These are phyloP conservation scores for Neoscelio sp. DNA, from an alignment of 2,888 invertebrate genomes.

Conservation along the genomic window DNA sequence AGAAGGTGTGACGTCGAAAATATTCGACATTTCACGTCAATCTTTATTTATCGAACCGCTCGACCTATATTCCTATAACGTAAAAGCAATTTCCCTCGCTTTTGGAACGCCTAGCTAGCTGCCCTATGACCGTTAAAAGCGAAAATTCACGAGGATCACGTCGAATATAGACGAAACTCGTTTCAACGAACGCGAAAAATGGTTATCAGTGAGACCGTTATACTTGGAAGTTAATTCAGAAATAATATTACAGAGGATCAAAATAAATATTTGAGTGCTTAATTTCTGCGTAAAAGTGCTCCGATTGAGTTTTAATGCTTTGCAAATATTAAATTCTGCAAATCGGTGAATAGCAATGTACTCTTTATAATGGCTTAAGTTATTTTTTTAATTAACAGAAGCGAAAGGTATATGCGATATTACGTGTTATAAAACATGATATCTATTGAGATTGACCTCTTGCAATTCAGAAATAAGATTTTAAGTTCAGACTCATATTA, in stretches of 20 bases:
- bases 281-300: neutral
- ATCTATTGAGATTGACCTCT: too few species aligned
- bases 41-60: conserved; percentile 66
- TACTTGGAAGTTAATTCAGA: conserved; percentile 16
- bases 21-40: conserved; percentile 61
- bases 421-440: too few species aligned
- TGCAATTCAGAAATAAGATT: too few species aligned
- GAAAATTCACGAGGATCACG: conserved; percentile 48
- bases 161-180: conserved; percentile 36
- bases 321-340: conserved; percentile 3
- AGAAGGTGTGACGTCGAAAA: conserved; percentile 53
- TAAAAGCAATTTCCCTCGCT: conserved; percentile 61
- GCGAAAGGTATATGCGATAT: too few species aligned
- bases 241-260: conserved; percentile 36
- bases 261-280: conserved; percentile 16
- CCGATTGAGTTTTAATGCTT: too few species aligned
- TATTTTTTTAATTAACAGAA: too few species aligned
- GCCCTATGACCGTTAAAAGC: conserved; percentile 37
- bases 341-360: conserved; percentile 9
- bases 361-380: too few species aligned
- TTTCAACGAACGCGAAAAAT: conserved; percentile 39
- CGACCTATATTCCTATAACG: conserved; percentile 59
- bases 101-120: conserved; percentile 21
- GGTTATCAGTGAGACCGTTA: conserved; percentile 30
- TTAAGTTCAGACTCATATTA: too few species aligned